Base-by-base conservation (phyloP, 2,113 vertebrate genomes). In the Macaca nemestrina region DNA sequence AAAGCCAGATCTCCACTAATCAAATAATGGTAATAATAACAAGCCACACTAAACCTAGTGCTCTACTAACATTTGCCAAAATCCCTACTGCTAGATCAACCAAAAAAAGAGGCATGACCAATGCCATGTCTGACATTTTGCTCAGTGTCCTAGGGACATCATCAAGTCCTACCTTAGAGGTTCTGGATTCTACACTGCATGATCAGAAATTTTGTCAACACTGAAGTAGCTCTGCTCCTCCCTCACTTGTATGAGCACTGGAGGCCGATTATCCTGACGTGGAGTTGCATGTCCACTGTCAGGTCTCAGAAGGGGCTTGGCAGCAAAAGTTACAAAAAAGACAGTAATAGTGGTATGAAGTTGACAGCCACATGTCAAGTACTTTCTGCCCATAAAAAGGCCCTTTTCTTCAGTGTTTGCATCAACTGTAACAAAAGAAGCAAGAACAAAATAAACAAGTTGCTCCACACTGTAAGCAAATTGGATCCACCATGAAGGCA, bases 141-240 rank as follows among this genome's bases (percentile, higher is more conserved):
- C 97, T 98, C 97, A 96, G 96, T 92, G 83, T 94, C 89, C 96
- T 98, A 97, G 88, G 97, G 98, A 98, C 98, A 98, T 97, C 14
- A 61, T 38, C 92, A 98, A 97, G 97, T 98, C 98, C 98, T 98
- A 98, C 97, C 97, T 98, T 98, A 98, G 98, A 90, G 98, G 97
- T 91, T 98, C 98, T 98, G 97, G 97, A 97, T 97, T 98, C 98
- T 98, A 98, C 95, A 98, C 97, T 98, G 98, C 98, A 98, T 98
- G 98, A 97, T 96, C 98, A 98, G 98, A 98, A 98, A 98, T 97
- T 83, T 90, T 98, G 97, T 97, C 98, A 98, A 97, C 96, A 98
- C 88, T 98, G 97, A 97, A 98, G 97, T 95, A 97, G 97, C 96
- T 98, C 96, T 98, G 98, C 97, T 98, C 97, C 98, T 98, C 98